Conservation (phyloP, 1,140 invertebrate species). For the Drosophila sulfurigaster region DNA sequence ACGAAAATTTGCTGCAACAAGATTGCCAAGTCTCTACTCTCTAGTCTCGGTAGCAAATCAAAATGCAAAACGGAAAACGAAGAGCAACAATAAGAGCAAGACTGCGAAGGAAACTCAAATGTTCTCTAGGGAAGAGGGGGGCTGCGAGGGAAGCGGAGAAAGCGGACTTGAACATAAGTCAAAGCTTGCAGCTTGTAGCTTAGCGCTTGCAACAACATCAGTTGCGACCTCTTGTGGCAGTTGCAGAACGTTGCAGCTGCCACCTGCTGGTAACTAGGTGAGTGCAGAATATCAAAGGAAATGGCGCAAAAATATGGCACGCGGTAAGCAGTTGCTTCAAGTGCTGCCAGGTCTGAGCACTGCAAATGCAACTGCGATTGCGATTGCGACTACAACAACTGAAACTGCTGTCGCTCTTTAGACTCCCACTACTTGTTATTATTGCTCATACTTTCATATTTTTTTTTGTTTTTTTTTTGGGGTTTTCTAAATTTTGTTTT, state of each 20-base stretch:
- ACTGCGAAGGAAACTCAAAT: slow-evolving; percentile 64
- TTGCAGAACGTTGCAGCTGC: slow-evolving; percentile 9
- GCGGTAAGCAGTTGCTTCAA: slow-evolving; percentile 75
- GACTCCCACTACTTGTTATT: slow-evolving; percentile 6
- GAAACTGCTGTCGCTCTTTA: neutral
- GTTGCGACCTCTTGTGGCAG: slow-evolving; percentile 34
- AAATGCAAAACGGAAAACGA: slow-evolving; percentile 74
- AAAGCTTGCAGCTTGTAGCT: slow-evolving; percentile 52
- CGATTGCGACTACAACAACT: neutral
- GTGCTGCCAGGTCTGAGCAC: slow-evolving; percentile 41
- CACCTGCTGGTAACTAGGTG: slow-evolving; percentile 63
- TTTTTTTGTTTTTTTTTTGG: neutral
- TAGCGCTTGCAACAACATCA: slow-evolving; percentile 22
- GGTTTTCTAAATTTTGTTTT: neutral
- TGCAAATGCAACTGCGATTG: slow-evolving; percentile 39
- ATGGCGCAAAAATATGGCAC: slow-evolving; percentile 83
- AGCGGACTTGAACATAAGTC: slow-evolving; percentile 68
- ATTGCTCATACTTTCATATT: slow-evolving; percentile 12
- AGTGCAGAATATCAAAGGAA: slow-evolving; percentile 79
- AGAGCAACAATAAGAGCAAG: slow-evolving; percentile 19
- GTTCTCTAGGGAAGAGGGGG: slow-evolving; percentile 26
- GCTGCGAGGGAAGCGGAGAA: neutral
- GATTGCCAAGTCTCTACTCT: slow-evolving; percentile 50
- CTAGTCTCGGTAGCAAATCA: slow-evolving; percentile 66
- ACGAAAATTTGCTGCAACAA: slow-evolving; percentile 59